phyloP scores from a whole-genome alignment of 2,888 invertebrate species.

The Idaea dimidiata region DNA sequence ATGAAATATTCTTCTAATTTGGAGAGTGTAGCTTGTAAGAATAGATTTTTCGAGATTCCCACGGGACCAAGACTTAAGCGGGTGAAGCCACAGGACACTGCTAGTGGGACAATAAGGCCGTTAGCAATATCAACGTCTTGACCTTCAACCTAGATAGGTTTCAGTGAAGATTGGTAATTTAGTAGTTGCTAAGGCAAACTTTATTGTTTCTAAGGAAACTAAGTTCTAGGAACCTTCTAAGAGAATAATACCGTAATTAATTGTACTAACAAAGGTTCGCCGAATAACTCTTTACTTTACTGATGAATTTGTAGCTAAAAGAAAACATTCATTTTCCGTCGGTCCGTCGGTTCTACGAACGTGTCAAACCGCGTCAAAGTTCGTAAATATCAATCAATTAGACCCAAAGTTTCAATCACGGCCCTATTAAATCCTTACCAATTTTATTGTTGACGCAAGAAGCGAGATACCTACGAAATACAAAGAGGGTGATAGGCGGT shows the following conservation, averaged over 20 bases:
- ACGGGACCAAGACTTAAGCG: no score
- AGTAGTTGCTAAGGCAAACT: no score
- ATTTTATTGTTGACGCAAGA: slow-evolving; percentile 22
- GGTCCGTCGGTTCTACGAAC: not conserved
- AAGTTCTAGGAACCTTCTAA: no score
- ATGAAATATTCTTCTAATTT: no score
- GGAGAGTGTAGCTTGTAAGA: no score
- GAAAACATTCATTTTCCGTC: not conserved
- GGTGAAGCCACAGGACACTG: no score
- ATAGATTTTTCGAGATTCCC: no score
- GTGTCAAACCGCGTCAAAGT: slow-evolving; percentile 6
- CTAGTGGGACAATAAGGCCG: no score
- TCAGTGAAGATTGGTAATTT: no score
- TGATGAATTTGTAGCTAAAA: not conserved
- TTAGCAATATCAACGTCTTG: no score
- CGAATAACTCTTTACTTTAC: not conserved
- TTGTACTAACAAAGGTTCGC: not conserved
- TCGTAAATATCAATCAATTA: slow-evolving; percentile 18
- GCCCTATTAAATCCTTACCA: slow-evolving; percentile 19
- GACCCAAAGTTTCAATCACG: slow-evolving; percentile 21
- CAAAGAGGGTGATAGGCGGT: slow-evolving; percentile 18
- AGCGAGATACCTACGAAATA: slow-evolving; percentile 44
- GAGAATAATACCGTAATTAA: not conserved
- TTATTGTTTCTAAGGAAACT: no score
- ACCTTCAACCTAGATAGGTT: no score